These are phyloP conservation scores for Stictocephala bisonia DNA, from an alignment of 2,888 invertebrate genomes.

Conservation along the genomic window DNA sequence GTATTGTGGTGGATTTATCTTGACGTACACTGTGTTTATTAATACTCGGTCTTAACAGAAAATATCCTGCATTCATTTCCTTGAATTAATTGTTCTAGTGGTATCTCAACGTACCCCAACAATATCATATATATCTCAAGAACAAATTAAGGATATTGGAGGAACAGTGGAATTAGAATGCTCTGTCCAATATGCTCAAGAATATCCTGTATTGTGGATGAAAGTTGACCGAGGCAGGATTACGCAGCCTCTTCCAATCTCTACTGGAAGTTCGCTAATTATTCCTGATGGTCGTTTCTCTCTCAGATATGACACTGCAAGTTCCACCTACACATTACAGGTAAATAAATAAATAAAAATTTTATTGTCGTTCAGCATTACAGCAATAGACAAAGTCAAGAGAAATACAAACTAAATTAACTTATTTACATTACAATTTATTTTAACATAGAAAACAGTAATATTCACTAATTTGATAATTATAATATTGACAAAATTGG, in stretches of 20 bases:
- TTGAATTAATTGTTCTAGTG: conserved; percentile 68
- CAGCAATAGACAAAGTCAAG: too few relatives aligned
- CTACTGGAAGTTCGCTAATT: conserved; percentile 85
- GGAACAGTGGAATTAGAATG: conserved; percentile 89
- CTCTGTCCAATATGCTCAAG: conserved; percentile 88
- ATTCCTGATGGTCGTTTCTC: conserved; percentile 88
- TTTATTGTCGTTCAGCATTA: too few relatives aligned
- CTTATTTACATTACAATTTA: too few relatives aligned
- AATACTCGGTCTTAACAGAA: too few relatives aligned
- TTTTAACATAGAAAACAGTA: too few relatives aligned
- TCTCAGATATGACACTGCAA: conserved; percentile 80
- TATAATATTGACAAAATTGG: too few relatives aligned
- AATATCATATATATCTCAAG: conserved; percentile 91
- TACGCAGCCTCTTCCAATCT: conserved; percentile 81
- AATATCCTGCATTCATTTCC: too few relatives aligned
- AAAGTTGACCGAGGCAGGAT: conserved; percentile 72
- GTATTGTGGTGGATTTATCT: too few relatives aligned
- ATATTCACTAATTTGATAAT: too few relatives aligned
- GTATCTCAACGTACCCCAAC: conserved; percentile 82
- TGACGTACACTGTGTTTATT: too few relatives aligned
- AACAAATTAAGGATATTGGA: conserved; percentile 92
- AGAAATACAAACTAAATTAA: too few relatives aligned
- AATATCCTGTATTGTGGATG: conserved; percentile 88
- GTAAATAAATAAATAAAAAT: too few relatives aligned
- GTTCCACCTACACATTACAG: conserved; percentile 84